Evolutionary conservation across 2,797 vertebrate genomes (phyloP).

Genomic region (Aotus griseimembra): DNA sequence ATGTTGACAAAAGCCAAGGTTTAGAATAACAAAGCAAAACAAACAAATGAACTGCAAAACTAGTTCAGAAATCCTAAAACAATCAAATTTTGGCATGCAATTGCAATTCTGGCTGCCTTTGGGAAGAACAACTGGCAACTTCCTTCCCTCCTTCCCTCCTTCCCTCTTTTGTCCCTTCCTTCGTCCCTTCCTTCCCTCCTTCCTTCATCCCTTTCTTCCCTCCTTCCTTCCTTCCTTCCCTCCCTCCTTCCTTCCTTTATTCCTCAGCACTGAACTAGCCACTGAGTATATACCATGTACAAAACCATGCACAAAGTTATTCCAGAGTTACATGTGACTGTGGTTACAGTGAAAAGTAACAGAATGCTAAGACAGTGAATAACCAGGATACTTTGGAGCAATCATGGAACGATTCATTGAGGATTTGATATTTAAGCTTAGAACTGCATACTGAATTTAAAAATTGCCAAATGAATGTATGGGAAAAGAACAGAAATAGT

Average conservation of each 20-base stretch:
- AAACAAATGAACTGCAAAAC: not conserved
- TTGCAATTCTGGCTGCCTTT: not conserved
- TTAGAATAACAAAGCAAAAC: not conserved
- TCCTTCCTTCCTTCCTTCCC: rapidly evolving
- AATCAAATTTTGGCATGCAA: not conserved
- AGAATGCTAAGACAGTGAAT: not conserved
- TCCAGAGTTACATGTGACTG: not conserved
- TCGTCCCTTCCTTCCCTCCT: rapidly evolving
- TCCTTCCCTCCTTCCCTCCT: not conserved
- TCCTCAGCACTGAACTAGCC: not conserved
- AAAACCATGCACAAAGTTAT: not conserved
- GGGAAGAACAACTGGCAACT: not conserved
- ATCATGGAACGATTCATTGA: not conserved
- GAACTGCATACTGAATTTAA: not conserved
- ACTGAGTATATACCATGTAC: not conserved
- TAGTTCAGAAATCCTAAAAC: not conserved
- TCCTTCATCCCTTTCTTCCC: rapidly evolving
- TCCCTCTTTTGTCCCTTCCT: not conserved
- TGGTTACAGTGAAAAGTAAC: not conserved
- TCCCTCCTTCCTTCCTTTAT: not conserved
- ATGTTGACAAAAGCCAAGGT: not conserved
- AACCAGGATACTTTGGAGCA: not conserved
- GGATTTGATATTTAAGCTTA: not conserved
- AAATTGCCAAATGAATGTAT: not conserved
- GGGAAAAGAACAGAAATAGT: not conserved